phyloP scores from a whole-genome alignment of 2,888 invertebrate genomes.

The Galerucella calmariensis region DNA sequence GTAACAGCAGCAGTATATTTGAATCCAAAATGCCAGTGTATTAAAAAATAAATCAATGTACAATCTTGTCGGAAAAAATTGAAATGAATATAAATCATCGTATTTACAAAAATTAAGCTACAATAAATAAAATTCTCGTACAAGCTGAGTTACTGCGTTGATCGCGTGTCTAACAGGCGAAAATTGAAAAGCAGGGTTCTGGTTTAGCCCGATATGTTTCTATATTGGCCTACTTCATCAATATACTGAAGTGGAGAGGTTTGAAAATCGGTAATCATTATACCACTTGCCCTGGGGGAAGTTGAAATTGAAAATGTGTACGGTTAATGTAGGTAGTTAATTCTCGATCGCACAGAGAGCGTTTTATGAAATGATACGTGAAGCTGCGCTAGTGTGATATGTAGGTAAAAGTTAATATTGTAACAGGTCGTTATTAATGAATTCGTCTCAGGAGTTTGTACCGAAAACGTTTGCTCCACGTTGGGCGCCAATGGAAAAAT shows the following conservation, averaged over 20 bases:
- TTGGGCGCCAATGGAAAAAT: neutral
- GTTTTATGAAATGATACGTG: neutral
- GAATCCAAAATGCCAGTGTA: too few species aligned
- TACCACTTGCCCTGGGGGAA: neutral
- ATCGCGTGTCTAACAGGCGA: neutral
- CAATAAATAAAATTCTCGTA: neutral
- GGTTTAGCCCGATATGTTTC: neutral
- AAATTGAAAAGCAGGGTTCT: neutral
- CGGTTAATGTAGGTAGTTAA: neutral
- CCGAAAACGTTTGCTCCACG: neutral
- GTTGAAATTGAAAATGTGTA: conserved; percentile 12
- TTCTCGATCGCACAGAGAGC: neutral
- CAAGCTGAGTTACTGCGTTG: neutral
- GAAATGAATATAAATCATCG: too few species aligned
- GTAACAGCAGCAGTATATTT: too few species aligned
- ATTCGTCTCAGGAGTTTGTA: too few species aligned
- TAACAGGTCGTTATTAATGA: too few species aligned
- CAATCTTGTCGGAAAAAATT: too few species aligned
- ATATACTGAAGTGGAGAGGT: conserved; percentile 3
- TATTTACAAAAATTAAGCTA: too few species aligned
- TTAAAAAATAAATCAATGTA: too few species aligned
- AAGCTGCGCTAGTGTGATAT: too few species aligned
- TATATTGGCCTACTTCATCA: conserved; percentile 9
- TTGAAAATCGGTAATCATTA: conserved; percentile 11
- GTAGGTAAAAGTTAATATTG: too few species aligned